phyloP scores from a whole-genome alignment of 2,797 vertebrate species.

The Melanotaenia pygmaea region DNA sequence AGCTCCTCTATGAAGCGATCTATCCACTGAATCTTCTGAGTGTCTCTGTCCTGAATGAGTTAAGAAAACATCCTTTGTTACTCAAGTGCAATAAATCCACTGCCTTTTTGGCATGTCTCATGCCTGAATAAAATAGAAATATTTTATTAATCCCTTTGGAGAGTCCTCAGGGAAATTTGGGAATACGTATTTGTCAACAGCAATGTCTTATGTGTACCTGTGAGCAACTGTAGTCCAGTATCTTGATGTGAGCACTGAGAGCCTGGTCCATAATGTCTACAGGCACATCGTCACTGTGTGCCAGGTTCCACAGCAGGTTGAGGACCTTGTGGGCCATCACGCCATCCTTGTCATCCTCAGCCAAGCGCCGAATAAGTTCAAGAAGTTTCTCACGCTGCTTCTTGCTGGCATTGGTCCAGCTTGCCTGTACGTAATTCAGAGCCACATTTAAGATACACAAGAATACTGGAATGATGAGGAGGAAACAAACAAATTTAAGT shows the following conservation, averaged over 20 bases:
- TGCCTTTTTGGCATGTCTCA: not conserved
- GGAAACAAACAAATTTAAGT: not conserved
- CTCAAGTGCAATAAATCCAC: not conserved
- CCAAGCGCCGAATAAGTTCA: conserved; percentile 95
- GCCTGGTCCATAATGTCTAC: conserved; percentile 99
- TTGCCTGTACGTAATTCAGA: conserved; percentile 84
- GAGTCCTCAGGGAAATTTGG: not conserved
- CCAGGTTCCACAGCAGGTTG: conserved; percentile 98
- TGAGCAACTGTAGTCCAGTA: conserved; percentile 99
- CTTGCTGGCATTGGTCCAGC: conserved; percentile 99
- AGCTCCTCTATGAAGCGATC: conserved; percentile 99
- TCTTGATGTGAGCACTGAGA: conserved; percentile 99
- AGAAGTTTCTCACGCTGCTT: conserved; percentile 98
- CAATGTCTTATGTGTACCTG: conserved; percentile 83
- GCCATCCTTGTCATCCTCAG: conserved; percentile 98
- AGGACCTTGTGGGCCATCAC: conserved; percentile 99
- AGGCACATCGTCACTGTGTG: conserved; percentile 98
- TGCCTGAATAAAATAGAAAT: not conserved
- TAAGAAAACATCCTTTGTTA: conserved; percentile 22
- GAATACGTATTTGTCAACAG: not conserved
- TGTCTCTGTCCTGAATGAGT: conserved; percentile 92
- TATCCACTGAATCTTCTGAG: conserved; percentile 99
- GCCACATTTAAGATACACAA: not conserved
- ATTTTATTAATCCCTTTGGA: no score
- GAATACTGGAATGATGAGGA: not conserved